Evolutionary conservation across 2,797 vertebrate species (phyloP), one percentile per base, ranked within the genome.

Genomic region (Microctenopoma lineatum): DNA sequence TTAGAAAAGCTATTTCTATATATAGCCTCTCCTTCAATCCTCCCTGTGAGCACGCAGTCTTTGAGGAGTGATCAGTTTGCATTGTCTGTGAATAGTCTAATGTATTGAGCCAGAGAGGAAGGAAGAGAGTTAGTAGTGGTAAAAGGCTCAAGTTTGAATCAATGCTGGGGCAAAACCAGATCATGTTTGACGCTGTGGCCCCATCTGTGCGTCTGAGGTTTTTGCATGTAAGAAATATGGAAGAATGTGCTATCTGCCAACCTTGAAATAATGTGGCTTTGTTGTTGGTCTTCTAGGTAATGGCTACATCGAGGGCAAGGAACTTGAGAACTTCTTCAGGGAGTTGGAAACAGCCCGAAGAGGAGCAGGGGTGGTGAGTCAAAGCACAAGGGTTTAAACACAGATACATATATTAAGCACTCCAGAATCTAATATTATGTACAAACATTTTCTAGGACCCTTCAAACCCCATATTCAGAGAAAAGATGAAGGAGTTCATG

Each of bases 401-500:
- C 11, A 52, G 16, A 15, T 52, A 32, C 15, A 26, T 21, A 46
- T 0, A 25, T 1, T 39, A 2, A 34, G 8, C 14, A 1, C 10
- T 56, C 4, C 10, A 10, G 14, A 47, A 59, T 71, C n/a, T 66
- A 32, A 26, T 42, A 26, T 2, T 69, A n/a, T 52, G 2, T 54
- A 12, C 13, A 36, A 39, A 45, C 69, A 38, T 80, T 84, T 87
- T 59, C 5, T 82, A 97, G 96, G 95, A 95, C 61, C 92, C 95
- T 2, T 86, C 95, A 91, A 96, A 93, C 10, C 94, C 93, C 70
- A 94, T 79, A 70, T 93, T 98, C 81, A 95, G 89, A 66, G 97
- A 97, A 91, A 98, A 96, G 91, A 96, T 99, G 96, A 98, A 96
- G 92, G 96, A 97, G 51, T 99, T 99, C 90, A 98, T 99, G 98